Evolutionary conservation across 1,140 invertebrate genomes (phyloP).

Genomic region (Coptotermes formosanus): DNA sequence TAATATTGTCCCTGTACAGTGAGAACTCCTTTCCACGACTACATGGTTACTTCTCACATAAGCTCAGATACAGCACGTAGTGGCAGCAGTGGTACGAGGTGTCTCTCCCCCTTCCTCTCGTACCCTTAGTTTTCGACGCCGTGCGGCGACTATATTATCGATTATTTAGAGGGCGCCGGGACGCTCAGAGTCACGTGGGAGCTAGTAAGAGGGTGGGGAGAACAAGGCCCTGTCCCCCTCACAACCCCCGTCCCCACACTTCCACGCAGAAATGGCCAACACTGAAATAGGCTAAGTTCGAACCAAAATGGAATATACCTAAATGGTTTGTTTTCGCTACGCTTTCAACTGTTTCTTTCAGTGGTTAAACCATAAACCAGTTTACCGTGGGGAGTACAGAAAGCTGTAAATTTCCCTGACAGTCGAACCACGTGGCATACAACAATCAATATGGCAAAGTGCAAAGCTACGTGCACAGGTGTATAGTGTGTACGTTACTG

Average conservation of each 20-base stretch:
- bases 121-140: not conserved
- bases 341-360: not conserved
- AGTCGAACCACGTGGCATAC: too few species aligned
- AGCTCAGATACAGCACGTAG: not conserved
- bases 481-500: too few species aligned
- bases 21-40: constrained; percentile 3
- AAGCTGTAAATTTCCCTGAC: too few species aligned
- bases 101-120: not conserved
- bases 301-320: not conserved
- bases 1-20: not conserved
- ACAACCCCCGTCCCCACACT: not conserved
- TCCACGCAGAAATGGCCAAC: not conserved
- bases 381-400: not conserved
- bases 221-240: not conserved
- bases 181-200: constrained; percentile 12
- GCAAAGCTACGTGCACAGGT: too few species aligned
- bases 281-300: not conserved
- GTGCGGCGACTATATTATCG: constrained; percentile 17
- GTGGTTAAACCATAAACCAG: not conserved
- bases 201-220: not conserved
- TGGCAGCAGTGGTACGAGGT: not conserved
- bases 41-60: not conserved
- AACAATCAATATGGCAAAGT: too few species aligned
- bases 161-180: constrained; percentile 16
- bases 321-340: not conserved